These are phyloP conservation scores for Anhinga anhinga DNA, from an alignment of 2,113 vertebrate species.

Conservation along the genomic window DNA sequence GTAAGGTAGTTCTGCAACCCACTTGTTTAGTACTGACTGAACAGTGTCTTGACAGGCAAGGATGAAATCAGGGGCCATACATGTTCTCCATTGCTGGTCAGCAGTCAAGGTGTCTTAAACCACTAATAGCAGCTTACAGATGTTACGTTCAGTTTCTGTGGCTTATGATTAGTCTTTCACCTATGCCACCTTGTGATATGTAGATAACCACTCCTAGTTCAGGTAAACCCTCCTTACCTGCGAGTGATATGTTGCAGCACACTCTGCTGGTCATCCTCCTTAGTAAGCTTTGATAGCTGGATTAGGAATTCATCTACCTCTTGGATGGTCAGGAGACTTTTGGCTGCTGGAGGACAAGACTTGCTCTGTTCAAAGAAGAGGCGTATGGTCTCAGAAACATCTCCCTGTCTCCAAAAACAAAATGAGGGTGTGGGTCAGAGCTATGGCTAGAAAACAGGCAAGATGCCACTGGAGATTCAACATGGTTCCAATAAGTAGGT, in stretches of 20 bases:
- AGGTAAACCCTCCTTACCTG: constrained; percentile 72
- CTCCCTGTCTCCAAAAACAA: constrained; percentile 79
- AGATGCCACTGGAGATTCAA: not conserved
- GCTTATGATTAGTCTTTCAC: not conserved
- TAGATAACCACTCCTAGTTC: not conserved
- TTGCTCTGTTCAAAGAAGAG: constrained; percentile 94
- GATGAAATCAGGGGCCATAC: not conserved
- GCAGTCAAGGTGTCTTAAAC: not conserved
- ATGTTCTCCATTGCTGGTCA: not conserved
- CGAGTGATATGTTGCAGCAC: constrained; percentile 86
- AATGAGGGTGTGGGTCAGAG: not conserved
- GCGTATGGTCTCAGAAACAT: constrained; percentile 93
- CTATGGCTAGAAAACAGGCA: not conserved
- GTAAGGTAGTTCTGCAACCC: not conserved
- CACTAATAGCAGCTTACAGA: not conserved
- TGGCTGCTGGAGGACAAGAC: constrained; percentile 87
- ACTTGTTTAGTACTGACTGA: not conserved
- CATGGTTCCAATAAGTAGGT: not conserved
- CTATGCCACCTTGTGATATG: not conserved
- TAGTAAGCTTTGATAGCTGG: constrained; percentile 89
- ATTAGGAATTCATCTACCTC: constrained; percentile 90
- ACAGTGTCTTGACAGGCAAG: not conserved
- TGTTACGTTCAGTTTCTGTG: not conserved
- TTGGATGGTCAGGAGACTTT: constrained; percentile 93
- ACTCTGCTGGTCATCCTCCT: constrained; percentile 94